Percentiles rank a stretch among this genome's conserved stretches.
These are phyloP conservation scores for Ditula angustiorana DNA, from an alignment of 2,888 invertebrate species.

Conservation along the genomic window DNA sequence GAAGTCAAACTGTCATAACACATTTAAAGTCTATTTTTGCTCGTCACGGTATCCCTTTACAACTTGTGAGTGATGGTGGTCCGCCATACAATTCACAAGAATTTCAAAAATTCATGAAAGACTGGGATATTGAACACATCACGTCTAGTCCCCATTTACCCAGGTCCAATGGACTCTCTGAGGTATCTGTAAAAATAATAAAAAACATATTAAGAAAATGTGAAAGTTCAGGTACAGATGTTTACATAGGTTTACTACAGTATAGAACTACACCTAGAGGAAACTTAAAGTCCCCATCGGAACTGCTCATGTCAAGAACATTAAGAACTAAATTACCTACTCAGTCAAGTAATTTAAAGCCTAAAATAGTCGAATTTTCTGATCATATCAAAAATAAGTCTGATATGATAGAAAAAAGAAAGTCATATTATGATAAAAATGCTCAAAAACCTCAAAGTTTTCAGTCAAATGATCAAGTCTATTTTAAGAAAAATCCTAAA, in stretches of 20 bases:
- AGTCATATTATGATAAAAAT: neutral
- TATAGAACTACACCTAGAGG: no score
- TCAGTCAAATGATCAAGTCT: neutral
- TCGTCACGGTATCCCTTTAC: neutral
- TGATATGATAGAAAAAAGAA: no score
- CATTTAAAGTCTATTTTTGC: conserved; percentile 2
- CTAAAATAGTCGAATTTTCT: neutral
- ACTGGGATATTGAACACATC: no score
- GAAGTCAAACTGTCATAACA: no score
- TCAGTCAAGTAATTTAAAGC: neutral
- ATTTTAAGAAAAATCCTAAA: conserved; percentile 34
- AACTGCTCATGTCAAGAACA: neutral
- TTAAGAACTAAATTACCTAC: neutral
- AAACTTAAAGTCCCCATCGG: no score
- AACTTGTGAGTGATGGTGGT: neutral
- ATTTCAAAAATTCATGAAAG: no score
- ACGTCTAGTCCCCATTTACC: no score
- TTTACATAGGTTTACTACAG: no score
- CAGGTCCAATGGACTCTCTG: neutral
- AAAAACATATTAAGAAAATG: neutral
- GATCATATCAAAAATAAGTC: neutral
- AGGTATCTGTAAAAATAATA: neutral
- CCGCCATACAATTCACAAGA: no score
- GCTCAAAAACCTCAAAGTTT: neutral
- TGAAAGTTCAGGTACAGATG: no score